Conservation (phyloP, 2,888 invertebrate species). For the Megaustenia siamemsis region DNA sequence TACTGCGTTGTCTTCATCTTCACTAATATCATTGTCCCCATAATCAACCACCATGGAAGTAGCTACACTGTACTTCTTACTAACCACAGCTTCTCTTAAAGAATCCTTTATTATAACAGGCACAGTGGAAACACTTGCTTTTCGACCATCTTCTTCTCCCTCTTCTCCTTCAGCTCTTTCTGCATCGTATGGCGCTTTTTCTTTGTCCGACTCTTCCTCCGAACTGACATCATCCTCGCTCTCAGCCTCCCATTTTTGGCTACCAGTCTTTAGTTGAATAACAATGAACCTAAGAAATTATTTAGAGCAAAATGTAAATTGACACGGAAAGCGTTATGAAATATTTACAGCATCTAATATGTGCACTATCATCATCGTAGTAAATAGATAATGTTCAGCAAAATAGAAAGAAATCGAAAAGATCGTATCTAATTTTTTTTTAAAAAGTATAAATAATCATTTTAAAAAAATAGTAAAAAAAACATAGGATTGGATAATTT, state of each 20-base stretch:
- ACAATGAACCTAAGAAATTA: conserved; percentile 13
- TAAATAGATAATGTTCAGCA: too few species aligned
- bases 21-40: conserved; percentile 19
- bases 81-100: background rate
- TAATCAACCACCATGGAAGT: background rate
- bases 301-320: too few species aligned
- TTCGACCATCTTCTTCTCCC: background rate
- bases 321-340: too few species aligned
- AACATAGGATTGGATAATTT: too few species aligned
- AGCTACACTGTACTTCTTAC: background rate
- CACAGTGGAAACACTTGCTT: background rate
- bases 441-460: too few species aligned
- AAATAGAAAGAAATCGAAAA: too few species aligned
- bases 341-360: too few species aligned
- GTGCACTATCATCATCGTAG: too few species aligned
- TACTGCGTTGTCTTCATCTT: background rate
- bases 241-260: conserved; percentile 29
- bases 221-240: conserved; percentile 16
- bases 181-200: background rate
- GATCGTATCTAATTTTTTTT: too few species aligned
- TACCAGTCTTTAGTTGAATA: conserved; percentile 30
- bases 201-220: background rate
- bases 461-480: too few species aligned
- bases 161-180: background rate
- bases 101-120: background rate